Evolutionary conservation across 2,797 vertebrate genomes (phyloP), one percentile per base, ranked within the genome.

Genomic region (Lateolabrax maculatus): DNA sequence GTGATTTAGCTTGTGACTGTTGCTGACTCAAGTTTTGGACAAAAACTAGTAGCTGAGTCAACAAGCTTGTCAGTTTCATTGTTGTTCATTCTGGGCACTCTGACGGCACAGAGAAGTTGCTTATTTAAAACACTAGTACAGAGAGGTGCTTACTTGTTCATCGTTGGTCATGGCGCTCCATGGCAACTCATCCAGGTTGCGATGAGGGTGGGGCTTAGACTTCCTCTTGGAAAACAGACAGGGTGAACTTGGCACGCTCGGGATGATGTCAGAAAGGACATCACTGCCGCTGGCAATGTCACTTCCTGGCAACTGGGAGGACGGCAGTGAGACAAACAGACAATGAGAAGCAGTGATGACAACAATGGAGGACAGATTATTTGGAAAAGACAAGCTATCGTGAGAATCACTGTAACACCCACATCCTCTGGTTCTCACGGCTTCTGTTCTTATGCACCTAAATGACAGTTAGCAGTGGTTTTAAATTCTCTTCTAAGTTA

Each of bases 91-190:
- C 15, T 37, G 2, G 13, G n/a, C 23, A 27, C 37, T 34, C 18
- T 10, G 5, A 31, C 2, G 37, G 25, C 2, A 44, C 13, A 19
- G n/a, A 27, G 6, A 19, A 3, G 2, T 9, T 12, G 2, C 18
- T 51, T 6, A 3, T 15, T 23, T 51, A 25, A 37, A 61, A 23
- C 1, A 23, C 0, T 19, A 9, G 19, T 11, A 36, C 23, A 69
- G 16, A 36, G 7, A 37, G 2, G 0, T 6, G 25, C 31, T 76
- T 83, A 93, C 98, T 94, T 99, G 98, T 67, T 99, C 98, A 82
- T 99, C 98, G 11, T 99, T 99, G 71, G 97, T 98, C 98, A 99
- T 99, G 16, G 98, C 97, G 58, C 97, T 99, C 98, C 98, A 99
- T 6, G 98, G 97, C 64, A 99, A 96, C 79, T 99, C 98, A 83